Conservation (phyloP, 2,113 vertebrate species). For the Macquaria australasica region DNA sequence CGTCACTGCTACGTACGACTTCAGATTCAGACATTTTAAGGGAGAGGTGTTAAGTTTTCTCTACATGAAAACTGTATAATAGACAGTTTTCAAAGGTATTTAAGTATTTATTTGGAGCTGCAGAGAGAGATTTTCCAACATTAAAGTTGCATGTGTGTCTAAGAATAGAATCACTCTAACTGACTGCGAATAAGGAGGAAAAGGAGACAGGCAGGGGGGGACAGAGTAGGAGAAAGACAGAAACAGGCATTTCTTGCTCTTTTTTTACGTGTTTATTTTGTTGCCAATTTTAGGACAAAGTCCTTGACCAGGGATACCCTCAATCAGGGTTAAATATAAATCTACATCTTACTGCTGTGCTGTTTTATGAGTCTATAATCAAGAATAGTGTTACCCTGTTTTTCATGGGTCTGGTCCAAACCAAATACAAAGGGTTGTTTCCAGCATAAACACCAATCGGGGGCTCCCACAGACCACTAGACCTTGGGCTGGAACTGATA, state of each 20-base stretch:
- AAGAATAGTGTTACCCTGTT: conserved; percentile 70
- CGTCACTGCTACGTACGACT: conserved; percentile 16
- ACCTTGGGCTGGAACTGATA: conserved; percentile 47
- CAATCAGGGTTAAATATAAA: conserved; percentile 52
- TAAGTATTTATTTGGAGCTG: conserved; percentile 75
- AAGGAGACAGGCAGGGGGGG: background rate
- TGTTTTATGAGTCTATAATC: conserved; percentile 68
- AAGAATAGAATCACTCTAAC: conserved; percentile 70
- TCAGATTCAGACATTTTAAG: conserved; percentile 36
- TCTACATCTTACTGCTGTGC: conserved; percentile 47
- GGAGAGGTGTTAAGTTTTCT: conserved; percentile 24
- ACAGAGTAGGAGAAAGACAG: background rate
- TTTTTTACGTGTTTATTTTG: conserved; percentile 25
- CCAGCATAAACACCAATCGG: conserved; percentile 76
- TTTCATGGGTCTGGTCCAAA: conserved; percentile 71
- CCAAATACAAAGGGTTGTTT: conserved; percentile 63
- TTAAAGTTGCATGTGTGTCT: conserved; percentile 79
- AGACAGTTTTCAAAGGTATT: conserved; percentile 61
- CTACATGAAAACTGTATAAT: conserved; percentile 36
- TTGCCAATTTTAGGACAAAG: conserved; percentile 62
- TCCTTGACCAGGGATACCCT: conserved; percentile 57
- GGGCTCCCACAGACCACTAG: conserved; percentile 60
- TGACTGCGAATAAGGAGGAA: conserved; percentile 27
- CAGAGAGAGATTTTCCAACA: conserved; percentile 69
- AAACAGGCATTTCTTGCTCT: conserved; percentile 11